phyloP scores from a whole-genome alignment of 23 tunicate species.

The Halocynthia roretzi region DNA sequence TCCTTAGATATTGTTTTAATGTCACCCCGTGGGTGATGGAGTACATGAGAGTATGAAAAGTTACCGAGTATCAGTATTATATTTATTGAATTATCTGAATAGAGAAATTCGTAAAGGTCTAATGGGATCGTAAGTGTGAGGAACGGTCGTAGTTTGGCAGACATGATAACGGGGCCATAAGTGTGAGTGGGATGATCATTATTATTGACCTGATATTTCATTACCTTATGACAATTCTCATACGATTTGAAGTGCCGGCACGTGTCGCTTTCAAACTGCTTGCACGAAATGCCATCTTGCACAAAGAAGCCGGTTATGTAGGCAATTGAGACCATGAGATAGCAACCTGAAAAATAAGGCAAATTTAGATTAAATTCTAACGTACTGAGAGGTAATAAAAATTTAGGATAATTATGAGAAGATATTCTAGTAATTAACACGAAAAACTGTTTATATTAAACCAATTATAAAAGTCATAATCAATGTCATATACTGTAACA shows the following conservation, averaged over 20 bases:
- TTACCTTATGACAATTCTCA: slow-evolving; percentile 5
- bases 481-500: neutral
- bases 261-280: slow-evolving; percentile 45
- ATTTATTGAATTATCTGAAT: too few relatives aligned
- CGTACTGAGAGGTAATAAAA: neutral
- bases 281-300: slow-evolving; percentile 49
- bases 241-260: slow-evolving; percentile 14
- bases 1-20: too few relatives aligned
- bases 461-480: neutral
- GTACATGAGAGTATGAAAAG: too few relatives aligned
- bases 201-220: too few relatives aligned
- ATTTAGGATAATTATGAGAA: neutral
- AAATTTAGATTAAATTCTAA: neutral
- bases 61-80: too few relatives aligned
- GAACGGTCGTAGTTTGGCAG: too few relatives aligned
- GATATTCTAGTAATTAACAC: neutral
- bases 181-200: neutral
- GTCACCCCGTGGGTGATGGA: too few relatives aligned
- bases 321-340: slow-evolving; percentile 76
- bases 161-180: neutral
- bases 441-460: too few relatives aligned
- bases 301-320: slow-evolving; percentile 79
- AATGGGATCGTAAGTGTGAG: too few relatives aligned
- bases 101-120: too few relatives aligned
- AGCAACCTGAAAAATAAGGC: slow-evolving; percentile 54